Base-by-base conservation (phyloP, 2,888 invertebrate genomes). In the Ophion obscuratus region DNA sequence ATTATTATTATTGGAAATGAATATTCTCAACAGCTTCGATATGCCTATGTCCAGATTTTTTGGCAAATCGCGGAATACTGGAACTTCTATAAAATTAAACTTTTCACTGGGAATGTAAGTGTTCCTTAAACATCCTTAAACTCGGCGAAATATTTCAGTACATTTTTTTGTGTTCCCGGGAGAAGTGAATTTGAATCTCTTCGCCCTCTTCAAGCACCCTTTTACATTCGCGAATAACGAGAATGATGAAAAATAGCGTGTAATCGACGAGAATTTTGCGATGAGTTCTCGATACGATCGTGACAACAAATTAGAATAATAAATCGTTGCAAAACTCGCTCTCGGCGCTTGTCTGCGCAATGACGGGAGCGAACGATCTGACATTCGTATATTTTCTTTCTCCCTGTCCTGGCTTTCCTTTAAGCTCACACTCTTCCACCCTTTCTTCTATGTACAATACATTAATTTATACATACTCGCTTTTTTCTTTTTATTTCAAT, bases 371-470 rank as follows among this genome's bases (percentile, higher is more conserved):
- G 24, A 24, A 24, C 59, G 64, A 64, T 53, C 76, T 31, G 53
- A 70, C 73, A 76, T 70, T 76, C 78, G 59, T 75, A 79, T 40
- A 31, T 61, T 70, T 59, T 77, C 77, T 61, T 73, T 47, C 40
- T 70, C 66, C n/a, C 59, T 57, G n/a, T 11, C 79, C 53, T n/a
- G 14, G 9, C 53, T 73, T 76, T 80, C 40, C 27, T 70, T 68
- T 80, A 78, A 70, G 73, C 78, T 83, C 71, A 59, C 44, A 44
- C 79, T 81, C 75, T 83, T 31, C 53, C 75, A 31, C 59, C 61
- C 70, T 79, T 57, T 75, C 47, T 70, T 81, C 73, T 92, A 92
- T 92, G 87, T 92, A 92, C 91, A 92, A 88, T 89, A 87, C 88
- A 88, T 85, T 89, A 88, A 85, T 87, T 82, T 87, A 85, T 82